Conservation (phyloP, 1,140 invertebrate genomes). For the Papilio polytes region DNA sequence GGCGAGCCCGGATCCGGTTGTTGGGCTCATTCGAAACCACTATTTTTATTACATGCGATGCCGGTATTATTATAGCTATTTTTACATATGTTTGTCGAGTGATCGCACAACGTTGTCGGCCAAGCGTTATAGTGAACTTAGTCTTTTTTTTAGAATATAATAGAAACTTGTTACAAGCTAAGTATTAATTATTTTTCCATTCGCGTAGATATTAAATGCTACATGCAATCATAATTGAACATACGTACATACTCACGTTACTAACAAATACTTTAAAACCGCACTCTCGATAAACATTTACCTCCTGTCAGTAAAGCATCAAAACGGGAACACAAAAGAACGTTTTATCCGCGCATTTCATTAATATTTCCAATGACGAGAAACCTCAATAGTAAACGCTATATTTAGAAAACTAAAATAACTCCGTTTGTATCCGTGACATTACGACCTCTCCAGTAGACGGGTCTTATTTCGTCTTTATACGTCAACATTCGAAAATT, state of each 20-base stretch:
- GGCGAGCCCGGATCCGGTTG: constrained; percentile 77
- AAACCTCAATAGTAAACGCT: not conserved
- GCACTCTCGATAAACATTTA: not conserved
- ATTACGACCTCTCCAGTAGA: not conserved
- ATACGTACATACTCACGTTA: not conserved
- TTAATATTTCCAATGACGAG: not conserved
- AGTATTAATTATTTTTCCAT: too few relatives aligned
- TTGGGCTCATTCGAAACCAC: constrained; percentile 70
- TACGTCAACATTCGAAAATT: not conserved
- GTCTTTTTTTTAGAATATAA: not conserved
- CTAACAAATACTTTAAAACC: not conserved
- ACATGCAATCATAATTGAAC: not conserved
- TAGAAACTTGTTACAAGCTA: too few relatives aligned
- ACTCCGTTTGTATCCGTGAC: not conserved
- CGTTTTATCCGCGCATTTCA: not conserved
- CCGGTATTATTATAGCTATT: constrained; percentile 63
- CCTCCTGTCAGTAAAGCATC: not conserved
- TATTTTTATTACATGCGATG: constrained; percentile 77
- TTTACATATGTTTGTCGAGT: constrained; percentile 42
- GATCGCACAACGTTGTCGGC: not conserved
- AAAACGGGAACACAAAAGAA: not conserved
- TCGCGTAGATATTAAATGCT: not conserved
- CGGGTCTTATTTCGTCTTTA: not conserved
- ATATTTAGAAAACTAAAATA: constrained; percentile 9
- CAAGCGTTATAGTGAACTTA: not conserved